A percentile compares a stretch with the other conserved stretches of the same genome.
phyloP scores from a whole-genome alignment of 2,888 invertebrate genomes.

The Drosophila birchii region DNA sequence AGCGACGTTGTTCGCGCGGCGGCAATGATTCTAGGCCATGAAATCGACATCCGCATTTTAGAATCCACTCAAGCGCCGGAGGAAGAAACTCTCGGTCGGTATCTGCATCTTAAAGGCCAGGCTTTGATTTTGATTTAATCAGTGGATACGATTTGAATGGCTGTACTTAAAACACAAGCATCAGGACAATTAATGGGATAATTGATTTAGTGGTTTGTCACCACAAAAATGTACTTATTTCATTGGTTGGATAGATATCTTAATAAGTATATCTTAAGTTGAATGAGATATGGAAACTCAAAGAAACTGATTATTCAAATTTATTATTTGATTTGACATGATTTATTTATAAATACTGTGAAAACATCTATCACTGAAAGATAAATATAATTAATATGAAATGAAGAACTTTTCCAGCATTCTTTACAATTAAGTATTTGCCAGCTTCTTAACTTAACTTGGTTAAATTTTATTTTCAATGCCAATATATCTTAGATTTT shows the following conservation, averaged over 20 bases:
- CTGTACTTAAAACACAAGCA: neutral
- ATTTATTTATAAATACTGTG: neutral
- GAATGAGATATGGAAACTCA: too few species aligned
- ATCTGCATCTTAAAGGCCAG: constrained; percentile 38
- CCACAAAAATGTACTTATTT: neutral
- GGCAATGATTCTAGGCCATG: constrained; percentile 79
- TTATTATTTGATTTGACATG: neutral
- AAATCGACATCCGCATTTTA: constrained; percentile 78
- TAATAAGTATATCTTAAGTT: neutral
- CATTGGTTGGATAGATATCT: too few species aligned
- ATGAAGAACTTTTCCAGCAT: neutral
- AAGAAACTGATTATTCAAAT: neutral
- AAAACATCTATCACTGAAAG: neutral
- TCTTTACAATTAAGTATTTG: neutral
- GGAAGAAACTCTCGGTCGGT: constrained; percentile 27
- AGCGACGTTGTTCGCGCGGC: constrained; percentile 57
- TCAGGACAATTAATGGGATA: constrained; percentile 3
- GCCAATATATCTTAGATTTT: neutral
- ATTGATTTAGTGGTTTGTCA: constrained; percentile 12
- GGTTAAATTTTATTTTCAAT: neutral
- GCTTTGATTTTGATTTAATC: constrained; percentile 33
- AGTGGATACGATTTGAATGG: constrained; percentile 5
- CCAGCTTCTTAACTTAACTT: neutral
- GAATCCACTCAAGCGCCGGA: constrained; percentile 57
- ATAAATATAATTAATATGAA: neutral